Base-by-base conservation (phyloP, 2,888 invertebrate species). In the Alcis repandata region DNA sequence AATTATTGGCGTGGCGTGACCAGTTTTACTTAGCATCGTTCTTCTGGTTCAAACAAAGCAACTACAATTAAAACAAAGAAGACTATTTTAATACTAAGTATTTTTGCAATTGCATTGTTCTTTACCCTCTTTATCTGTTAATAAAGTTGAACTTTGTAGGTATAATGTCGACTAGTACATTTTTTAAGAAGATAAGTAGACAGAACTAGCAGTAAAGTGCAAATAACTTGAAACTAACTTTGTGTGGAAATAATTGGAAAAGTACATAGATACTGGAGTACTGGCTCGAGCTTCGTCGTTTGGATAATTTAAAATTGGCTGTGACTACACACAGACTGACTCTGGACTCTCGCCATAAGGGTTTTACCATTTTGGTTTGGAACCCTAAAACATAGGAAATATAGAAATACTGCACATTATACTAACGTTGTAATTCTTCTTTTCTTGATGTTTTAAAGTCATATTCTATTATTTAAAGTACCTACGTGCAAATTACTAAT, bases 21-120 rank as follows among this genome's bases (percentile, higher is more conserved):
- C n/a, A n/a, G n/a, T n/a, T 45, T 40, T 53, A 54, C n/a, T 40
- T 2, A 40, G 15, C 15, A 17, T 19, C 8, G 10, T 41, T 41
- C 17, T 41, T 27, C 22, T 27, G 49, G 54, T 49, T 57, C 45
- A 27, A 63, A 57, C 57, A 63, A 57, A 43, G 56, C 15, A 48
- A 20, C 46, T 48, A 19, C 32, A 60, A 48, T n/a, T 38, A 15
- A 36, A 56, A 61, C 48, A 56, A 62, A 56, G 46, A 61, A 48
- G 36, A 33, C 22, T 51, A 15, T 59, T 51, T 57, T 38, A 27
- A 59, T n/a, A 51, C n/a, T 27, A 27, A 45, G 20, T 36, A 40
- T 15, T 27, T 17, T 53, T 53, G 38, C 36, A 38, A 46, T n/a
- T 27, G 45, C 36, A 38, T 60, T 60, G 52, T 60, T 52, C 52